Conservation (phyloP, 2,113 vertebrate genomes). For the Epinephelus moara region DNA sequence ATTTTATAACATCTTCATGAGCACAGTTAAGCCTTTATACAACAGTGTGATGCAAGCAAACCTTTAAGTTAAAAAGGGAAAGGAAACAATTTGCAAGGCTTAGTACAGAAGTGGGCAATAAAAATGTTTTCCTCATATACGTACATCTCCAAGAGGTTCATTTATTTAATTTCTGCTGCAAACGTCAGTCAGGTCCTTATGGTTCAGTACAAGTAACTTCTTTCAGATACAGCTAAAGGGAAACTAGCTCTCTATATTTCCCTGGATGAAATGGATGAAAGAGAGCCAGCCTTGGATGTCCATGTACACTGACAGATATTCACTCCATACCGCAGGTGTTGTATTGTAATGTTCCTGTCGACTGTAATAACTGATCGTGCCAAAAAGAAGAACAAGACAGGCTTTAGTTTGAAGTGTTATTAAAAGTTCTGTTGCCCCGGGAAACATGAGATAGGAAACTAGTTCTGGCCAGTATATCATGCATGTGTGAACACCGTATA, state of each 20-base stretch:
- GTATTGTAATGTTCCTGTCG: background rate
- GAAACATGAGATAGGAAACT: conserved; percentile 39
- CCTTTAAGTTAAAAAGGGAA: background rate
- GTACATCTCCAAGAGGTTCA: background rate
- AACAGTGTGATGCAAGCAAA: background rate
- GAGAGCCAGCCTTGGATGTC: background rate
- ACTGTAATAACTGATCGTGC: background rate
- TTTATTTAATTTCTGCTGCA: background rate
- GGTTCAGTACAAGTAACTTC: background rate
- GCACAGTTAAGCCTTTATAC: background rate
- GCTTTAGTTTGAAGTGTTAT: background rate
- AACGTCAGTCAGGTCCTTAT: background rate
- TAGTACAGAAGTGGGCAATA: background rate
- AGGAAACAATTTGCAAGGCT: background rate
- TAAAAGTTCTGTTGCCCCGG: conserved; percentile 20
- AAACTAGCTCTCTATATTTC: background rate
- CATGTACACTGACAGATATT: background rate
- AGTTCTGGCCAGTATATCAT: conserved; percentile 12
- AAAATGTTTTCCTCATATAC: background rate
- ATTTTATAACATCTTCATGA: background rate
- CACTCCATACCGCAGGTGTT: background rate
- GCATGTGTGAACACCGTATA: background rate
- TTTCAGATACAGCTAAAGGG: background rate
- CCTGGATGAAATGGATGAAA: background rate
- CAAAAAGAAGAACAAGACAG: background rate